Evolutionary conservation across 2,888 invertebrate genomes (phyloP), one percentile per base, ranked within the genome.

Genomic region (Ennomos erosarius): DNA sequence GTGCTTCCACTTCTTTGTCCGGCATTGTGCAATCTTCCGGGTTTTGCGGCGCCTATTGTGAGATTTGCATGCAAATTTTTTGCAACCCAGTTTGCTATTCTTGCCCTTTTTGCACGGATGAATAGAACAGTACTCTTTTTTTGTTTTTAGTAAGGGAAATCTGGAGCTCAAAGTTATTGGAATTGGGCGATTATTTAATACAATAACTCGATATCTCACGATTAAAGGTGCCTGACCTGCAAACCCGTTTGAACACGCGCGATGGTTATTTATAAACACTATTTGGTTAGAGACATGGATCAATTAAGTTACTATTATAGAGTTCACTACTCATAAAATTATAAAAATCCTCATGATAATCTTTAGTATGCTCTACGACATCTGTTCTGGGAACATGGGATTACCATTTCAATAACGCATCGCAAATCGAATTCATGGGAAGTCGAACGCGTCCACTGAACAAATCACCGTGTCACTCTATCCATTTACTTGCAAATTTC

Each of bases 401-500:
- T 60, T 75, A 73, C 68, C 68, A 70, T 61, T 57, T 58, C 62
- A 62, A 68, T 65, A 48, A 47, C 46, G 48, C 10, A 67, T 76
- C 71, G 59, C 69, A 72, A 79, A 82, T 79, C 74, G 74, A 80
- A 84, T 82, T 81, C 88, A 85, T 88, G 87, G 83, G 87, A 88
- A 87, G 81, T 80, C 76, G 74, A 79, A 84, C 73, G 76, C 78
- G 82, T 84, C 83, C 78, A 79, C 80, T 80, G 74, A 80, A 92
- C 89, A 87, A 91, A 92, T 90, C 81, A 81, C 86, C 88, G 83
- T 87, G 89, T 90, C 90, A 87, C 84, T 82, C 74, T 79, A 84
- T 78, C 88, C 86, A 91, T 91, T 92, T 90, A 90, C 87, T 91
- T 91, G 92, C 92, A 92, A 91, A 91, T 92, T 91, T 91, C 85